These are phyloP conservation scores for Bradypus variegatus DNA, from an alignment of 2,797 vertebrate species.

Conservation along the genomic window DNA sequence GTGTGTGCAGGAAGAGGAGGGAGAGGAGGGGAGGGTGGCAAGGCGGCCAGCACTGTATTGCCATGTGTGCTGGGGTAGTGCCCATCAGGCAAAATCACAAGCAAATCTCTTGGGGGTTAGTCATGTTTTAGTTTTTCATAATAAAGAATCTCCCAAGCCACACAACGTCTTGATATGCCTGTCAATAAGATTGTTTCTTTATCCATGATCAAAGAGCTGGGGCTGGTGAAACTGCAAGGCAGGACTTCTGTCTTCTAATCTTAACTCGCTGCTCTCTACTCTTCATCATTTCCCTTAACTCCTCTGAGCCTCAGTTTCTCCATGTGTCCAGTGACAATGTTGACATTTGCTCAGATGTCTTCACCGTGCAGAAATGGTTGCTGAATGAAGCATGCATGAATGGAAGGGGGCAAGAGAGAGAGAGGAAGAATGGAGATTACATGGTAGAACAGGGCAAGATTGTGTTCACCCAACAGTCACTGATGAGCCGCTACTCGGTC, in stretches of 20 bases:
- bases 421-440: rapidly evolving
- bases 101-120: not conserved
- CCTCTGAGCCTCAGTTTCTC: not conserved
- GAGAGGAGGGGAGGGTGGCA: not conserved
- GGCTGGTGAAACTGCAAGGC: not conserved
- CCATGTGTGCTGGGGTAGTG: not conserved
- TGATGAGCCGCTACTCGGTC: not conserved
- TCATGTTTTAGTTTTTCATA: not conserved
- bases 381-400: not conserved
- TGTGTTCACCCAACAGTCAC: no score
- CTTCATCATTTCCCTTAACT: not conserved
- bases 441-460: not conserved
- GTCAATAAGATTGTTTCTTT: not conserved
- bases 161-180: not conserved
- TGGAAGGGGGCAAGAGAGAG: not conserved
- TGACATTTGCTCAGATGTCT: not conserved
- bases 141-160: not conserved
- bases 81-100: constrained; percentile 45
- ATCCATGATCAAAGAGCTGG: not conserved
- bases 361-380: not conserved
- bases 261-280: not conserved
- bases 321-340: not conserved
- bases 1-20: constrained; percentile 25
- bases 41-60: not conserved
- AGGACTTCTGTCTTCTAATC: not conserved